Percentiles rank a stretch among this genome's conserved stretches.
Evolutionary conservation across 1,140 invertebrate species (phyloP).

Genomic region (Harpegnathos saltator): DNA sequence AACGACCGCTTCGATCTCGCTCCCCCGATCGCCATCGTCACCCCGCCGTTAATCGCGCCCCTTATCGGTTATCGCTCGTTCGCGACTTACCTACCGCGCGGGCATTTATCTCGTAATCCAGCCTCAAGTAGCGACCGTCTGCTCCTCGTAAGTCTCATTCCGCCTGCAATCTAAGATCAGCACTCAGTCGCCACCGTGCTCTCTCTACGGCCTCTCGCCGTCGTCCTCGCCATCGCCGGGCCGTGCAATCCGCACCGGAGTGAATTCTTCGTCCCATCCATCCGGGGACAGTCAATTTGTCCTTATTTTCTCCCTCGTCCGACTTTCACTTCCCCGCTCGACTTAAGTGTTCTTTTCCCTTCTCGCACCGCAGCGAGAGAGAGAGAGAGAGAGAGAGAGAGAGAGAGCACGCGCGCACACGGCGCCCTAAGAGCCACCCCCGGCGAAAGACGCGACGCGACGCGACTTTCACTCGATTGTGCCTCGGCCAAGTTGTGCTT

Average conservation of each 20-base stretch:
- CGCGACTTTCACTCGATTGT: slow-evolving; percentile 75
- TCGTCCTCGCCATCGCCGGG: neutral
- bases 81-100: slow-evolving; percentile 43
- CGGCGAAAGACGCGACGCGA: slow-evolving; percentile 56
- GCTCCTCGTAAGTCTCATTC: slow-evolving; percentile 59
- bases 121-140: slow-evolving; percentile 46
- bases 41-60: slow-evolving; percentile 24
- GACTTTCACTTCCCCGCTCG: slow-evolving; percentile 66
- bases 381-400: too few relatives aligned
- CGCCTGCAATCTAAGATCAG: slow-evolving; percentile 43
- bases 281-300: slow-evolving; percentile 51
- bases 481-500: slow-evolving; percentile 71
- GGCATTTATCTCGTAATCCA: slow-evolving; percentile 55
- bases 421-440: slow-evolving; percentile 30
- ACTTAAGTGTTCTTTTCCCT: slow-evolving; percentile 67
- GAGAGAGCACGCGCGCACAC: slow-evolving; percentile 1
- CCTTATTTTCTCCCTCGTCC: slow-evolving; percentile 47
- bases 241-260: slow-evolving; percentile 38
- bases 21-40: neutral
- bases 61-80: slow-evolving; percentile 49
- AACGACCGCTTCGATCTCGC: slow-evolving; percentile 15
- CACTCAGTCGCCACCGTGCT: slow-evolving; percentile 39
- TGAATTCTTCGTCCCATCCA: slow-evolving; percentile 43
- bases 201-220: slow-evolving; percentile 19
- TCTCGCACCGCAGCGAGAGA: too few relatives aligned